These are phyloP conservation scores for Stylophora pistillata DNA, from an alignment of 64 coral and sea anemone species.

Conservation along the genomic window DNA sequence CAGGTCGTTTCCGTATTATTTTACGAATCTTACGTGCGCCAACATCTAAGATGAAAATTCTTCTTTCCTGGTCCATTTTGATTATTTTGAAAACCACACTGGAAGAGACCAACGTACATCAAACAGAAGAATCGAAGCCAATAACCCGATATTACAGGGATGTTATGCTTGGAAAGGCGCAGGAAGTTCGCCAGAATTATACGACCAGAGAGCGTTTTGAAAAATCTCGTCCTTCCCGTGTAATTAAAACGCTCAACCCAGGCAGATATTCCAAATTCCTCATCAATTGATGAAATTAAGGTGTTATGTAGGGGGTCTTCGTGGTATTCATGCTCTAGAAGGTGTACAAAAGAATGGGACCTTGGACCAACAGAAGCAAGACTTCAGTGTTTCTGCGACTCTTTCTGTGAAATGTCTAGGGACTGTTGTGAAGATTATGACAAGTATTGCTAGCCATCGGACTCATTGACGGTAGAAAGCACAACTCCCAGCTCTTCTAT, in stretches of 20 bases:
- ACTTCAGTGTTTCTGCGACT: slow-evolving; percentile 44
- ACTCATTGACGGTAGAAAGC: not conserved
- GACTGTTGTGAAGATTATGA: slow-evolving; percentile 41
- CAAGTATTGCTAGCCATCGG: not conserved
- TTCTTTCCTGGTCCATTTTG: not conserved
- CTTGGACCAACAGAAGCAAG: not conserved
- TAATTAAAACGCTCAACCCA: no score
- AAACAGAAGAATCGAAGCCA: not conserved
- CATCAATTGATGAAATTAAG: not conserved
- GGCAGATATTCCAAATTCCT: no score
- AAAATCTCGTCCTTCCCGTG: no score
- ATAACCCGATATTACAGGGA: no score
- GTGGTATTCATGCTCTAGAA: not conserved
- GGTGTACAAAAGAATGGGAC: not conserved
- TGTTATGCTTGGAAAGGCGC: no score
- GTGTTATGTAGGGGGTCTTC: not conserved
- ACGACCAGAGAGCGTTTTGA: no score
- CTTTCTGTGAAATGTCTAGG: slow-evolving; percentile 17
- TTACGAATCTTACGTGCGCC: not conserved
- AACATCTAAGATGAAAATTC: not conserved
- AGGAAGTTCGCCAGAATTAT: no score
- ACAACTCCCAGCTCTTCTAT: not conserved
- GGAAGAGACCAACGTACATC: not conserved
- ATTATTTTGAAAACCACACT: not conserved
- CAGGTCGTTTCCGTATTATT: not conserved